These are phyloP conservation scores for Dipodomys ordii DNA, from an alignment of 2,113 vertebrate species.

Conservation along the genomic window DNA sequence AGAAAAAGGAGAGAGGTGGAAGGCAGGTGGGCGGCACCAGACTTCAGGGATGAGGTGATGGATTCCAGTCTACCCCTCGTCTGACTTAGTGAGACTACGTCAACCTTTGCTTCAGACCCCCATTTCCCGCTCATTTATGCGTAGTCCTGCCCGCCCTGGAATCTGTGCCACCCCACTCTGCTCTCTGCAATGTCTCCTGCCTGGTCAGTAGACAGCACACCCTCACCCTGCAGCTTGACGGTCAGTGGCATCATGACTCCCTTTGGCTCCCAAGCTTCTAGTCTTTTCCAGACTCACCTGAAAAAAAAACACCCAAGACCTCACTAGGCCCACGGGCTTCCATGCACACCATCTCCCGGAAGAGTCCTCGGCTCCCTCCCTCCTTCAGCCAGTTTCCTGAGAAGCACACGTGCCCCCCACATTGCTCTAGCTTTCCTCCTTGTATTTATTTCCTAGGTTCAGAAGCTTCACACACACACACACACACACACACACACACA, in stretches of 20 bases:
- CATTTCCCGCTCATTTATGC: too few relatives aligned
- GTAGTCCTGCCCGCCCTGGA: too few relatives aligned
- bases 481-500: rapidly evolving
- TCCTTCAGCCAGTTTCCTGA: not conserved
- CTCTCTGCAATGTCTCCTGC: too few relatives aligned
- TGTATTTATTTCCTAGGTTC: too few relatives aligned
- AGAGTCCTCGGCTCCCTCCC: not conserved
- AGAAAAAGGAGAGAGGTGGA: too few relatives aligned
- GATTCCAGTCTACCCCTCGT: rapidly evolving
- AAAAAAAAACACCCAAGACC: too few relatives aligned
- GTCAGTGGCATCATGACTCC: rapidly evolving
- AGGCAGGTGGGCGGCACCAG: rapidly evolving
- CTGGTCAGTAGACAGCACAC: too few relatives aligned
- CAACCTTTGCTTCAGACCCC: rapidly evolving
- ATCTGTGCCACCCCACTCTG: rapidly evolving
- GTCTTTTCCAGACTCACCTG: not conserved
- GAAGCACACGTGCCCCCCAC: not conserved
- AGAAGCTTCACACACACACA: too few relatives aligned
- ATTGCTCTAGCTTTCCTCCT: not conserved
- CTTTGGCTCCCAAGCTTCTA: not conserved
- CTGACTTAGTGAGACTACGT: not conserved
- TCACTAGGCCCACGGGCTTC: not conserved
- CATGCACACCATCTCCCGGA: not conserved
- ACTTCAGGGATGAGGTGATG: rapidly evolving
- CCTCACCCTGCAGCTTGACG: not conserved